These are phyloP conservation scores for Cossypha niveicapilla DNA, from an alignment of 2,797 vertebrate genomes.

Conservation along the genomic window DNA sequence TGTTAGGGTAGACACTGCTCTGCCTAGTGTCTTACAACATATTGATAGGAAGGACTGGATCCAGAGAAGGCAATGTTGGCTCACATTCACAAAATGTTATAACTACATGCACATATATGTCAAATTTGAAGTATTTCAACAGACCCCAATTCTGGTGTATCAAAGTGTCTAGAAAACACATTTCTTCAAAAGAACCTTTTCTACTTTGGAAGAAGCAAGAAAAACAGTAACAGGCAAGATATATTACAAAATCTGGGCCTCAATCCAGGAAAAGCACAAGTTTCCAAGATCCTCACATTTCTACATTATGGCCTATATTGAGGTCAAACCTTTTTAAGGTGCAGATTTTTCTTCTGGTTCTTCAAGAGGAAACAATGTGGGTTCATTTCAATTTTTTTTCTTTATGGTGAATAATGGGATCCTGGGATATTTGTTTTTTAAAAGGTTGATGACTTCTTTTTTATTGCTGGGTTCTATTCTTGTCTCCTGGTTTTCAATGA, in stretches of 20 bases:
- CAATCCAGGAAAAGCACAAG: slow-evolving; percentile 52
- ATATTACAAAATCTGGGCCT: slow-evolving; percentile 58
- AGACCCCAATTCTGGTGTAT: neutral
- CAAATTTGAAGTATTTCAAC: slow-evolving; percentile 38
- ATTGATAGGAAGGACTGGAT: neutral
- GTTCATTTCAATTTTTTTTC: neutral
- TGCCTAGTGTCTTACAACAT: neutral
- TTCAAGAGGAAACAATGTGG: slow-evolving; percentile 36
- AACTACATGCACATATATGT: neutral
- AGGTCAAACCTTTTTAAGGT: slow-evolving; percentile 53
- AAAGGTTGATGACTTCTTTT: neutral
- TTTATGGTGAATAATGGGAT: neutral
- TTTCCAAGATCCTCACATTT: slow-evolving; percentile 52
- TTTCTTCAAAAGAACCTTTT: slow-evolving; percentile 55
- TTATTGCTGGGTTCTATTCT: neutral
- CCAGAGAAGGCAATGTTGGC: neutral
- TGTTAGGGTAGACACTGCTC: neutral
- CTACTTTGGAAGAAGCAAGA: slow-evolving; percentile 41
- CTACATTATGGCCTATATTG: slow-evolving; percentile 12
- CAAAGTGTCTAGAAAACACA: slow-evolving; percentile 25
- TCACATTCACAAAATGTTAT: neutral
- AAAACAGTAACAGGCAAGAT: slow-evolving; percentile 57
- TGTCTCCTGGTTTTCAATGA: neutral
- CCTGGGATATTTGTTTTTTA: neutral
- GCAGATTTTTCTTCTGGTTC: slow-evolving; percentile 21